Base-by-base conservation (phyloP, 2,113 vertebrate species). In the Rutilus rutilus region DNA sequence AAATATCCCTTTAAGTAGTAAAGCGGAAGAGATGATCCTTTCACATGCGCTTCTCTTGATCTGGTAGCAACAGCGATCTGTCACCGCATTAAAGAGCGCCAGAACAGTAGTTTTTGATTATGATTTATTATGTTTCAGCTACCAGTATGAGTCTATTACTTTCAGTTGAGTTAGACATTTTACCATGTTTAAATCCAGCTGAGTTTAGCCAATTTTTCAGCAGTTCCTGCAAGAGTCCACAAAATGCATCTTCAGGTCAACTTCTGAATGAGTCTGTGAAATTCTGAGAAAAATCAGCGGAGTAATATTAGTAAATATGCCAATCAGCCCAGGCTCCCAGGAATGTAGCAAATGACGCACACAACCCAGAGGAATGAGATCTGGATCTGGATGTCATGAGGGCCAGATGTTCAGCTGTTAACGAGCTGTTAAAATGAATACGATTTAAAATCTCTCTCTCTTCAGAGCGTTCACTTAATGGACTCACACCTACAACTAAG, bases 321-420 rank as follows among this genome's bases (percentile, higher is more conserved):
- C 8, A 4, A 27, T 33, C 45, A 54, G 4, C 25, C 14, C 50
- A 77, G 47, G 23, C 42, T 75, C 42, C 73, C 11, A 75, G 9
- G 27, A 54, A 54, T 54, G 30, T 17, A 23, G 19, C 7, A 54
- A 54, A 33, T 77, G 27, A 77, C 50, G 27, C 50, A 23, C n/a
- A 11, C 25, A 50, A 77, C 74, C 17, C 45, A 10, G 2, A 33
- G 75, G 27, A 77, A 77, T 54, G 27, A 54, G 73, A 75, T 75
- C 71, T 60, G 59, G 23, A 60, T 60, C 59, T 17, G 73, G 42
- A 75, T 17, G 12, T 75, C 73, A 27, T 17, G 73, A 75, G 42
- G 42, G n/a, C 50, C 75, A 77, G 75, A 54, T 77, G 47, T 54
- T 30, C 25, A 10, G 45, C 25, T 52, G 45, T 76, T 76, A 76